These are phyloP conservation scores for Gymnobelideus leadbeateri DNA, from an alignment of 2,113 vertebrate species.

Conservation along the genomic window DNA sequence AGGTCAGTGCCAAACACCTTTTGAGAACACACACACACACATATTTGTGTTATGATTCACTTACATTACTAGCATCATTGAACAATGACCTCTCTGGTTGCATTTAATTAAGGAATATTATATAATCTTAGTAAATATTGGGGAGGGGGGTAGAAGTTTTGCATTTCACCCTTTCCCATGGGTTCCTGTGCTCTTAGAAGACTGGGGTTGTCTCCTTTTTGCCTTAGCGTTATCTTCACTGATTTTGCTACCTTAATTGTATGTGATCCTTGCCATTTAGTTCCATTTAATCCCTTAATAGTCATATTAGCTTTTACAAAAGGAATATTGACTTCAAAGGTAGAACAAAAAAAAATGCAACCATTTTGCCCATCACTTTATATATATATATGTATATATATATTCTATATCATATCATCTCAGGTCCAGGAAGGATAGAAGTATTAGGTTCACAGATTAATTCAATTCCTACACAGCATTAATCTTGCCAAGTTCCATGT, in stretches of 20 bases:
- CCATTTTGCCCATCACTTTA: neutral
- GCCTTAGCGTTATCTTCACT: neutral
- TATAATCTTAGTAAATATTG: neutral
- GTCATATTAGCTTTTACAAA: neutral
- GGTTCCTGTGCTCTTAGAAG: neutral
- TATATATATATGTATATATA: no score
- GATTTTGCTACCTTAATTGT: neutral
- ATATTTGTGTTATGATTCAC: neutral
- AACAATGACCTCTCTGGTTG: neutral
- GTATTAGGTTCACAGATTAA: neutral
- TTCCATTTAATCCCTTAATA: neutral
- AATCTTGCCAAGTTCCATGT: neutral
- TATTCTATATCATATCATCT: neutral
- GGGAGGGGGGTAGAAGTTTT: neutral
- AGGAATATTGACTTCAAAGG: neutral
- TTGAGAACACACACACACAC: neutral
- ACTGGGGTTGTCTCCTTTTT: neutral
- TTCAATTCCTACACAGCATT: neutral
- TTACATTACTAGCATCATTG: neutral
- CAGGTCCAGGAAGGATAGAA: neutral
- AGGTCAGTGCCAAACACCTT: neutral
- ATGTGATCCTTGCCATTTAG: neutral
- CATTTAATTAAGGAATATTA: neutral
- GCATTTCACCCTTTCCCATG: neutral
- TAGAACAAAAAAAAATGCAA: neutral